These are phyloP conservation scores for Psilanteris sp. DNA, from an alignment of 1,140 invertebrate species.

Conservation along the genomic window DNA sequence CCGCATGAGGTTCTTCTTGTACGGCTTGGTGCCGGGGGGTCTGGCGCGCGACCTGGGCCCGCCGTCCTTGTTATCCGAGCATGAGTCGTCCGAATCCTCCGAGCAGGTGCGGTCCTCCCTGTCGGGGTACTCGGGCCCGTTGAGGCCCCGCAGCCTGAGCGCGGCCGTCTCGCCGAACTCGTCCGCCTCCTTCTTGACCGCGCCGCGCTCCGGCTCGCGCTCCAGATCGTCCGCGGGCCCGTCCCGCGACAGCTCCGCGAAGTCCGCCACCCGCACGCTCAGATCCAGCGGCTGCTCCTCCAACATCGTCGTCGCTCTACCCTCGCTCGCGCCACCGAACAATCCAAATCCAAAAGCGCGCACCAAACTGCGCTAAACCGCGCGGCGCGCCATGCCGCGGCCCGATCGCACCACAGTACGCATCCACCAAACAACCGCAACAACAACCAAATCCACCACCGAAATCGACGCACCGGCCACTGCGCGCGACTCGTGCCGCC, in stretches of 20 bases:
- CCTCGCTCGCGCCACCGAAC: not conserved
- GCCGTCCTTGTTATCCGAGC: slow-evolving; percentile 78
- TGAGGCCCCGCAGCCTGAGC: slow-evolving; percentile 65
- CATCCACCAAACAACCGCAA: slow-evolving; percentile 11
- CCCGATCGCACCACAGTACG: slow-evolving; percentile 21
- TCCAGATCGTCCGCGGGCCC: slow-evolving; percentile 41
- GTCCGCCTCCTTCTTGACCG: slow-evolving; percentile 46
- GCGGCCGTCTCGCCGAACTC: slow-evolving; percentile 68
- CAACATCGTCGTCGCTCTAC: too few species aligned
- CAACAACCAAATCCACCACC: slow-evolving; percentile 2
- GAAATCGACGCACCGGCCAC: not conserved
- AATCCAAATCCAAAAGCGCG: slow-evolving; percentile 2
- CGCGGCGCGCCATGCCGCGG: slow-evolving; percentile 21
- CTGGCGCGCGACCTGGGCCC: slow-evolving; percentile 68
- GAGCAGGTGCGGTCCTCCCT: slow-evolving; percentile 83
- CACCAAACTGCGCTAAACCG: slow-evolving; percentile 8
- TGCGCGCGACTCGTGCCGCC: not conserved
- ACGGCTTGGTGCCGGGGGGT: slow-evolving; percentile 85
- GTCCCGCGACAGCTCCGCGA: slow-evolving; percentile 69
- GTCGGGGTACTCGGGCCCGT: slow-evolving; percentile 69
- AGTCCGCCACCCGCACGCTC: slow-evolving; percentile 75
- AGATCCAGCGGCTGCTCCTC: slow-evolving; percentile 78
- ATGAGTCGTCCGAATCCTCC: slow-evolving; percentile 88
- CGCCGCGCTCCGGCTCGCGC: slow-evolving; percentile 12
- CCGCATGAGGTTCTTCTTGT: slow-evolving; percentile 93